A percentile compares a stretch with the other conserved stretches of the same genome.
Evolutionary conservation across 1,140 invertebrate genomes (phyloP).

Genomic region (Leptinotarsa lineolata): DNA sequence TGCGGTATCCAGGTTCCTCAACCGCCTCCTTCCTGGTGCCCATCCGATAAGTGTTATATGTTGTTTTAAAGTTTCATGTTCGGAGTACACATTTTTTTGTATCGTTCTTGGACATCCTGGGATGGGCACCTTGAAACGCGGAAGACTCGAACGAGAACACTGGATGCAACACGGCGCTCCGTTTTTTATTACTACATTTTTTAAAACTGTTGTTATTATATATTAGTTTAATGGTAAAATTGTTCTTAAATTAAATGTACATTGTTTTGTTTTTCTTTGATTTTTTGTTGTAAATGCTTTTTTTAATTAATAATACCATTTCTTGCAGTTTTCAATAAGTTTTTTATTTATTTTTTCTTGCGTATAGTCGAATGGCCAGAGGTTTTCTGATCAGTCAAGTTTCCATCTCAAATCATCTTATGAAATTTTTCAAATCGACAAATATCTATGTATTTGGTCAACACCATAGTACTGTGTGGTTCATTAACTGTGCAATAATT

Average conservation of each 20-base stretch:
- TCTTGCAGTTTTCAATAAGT: conserved; percentile 67
- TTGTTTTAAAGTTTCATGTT: conserved; percentile 47
- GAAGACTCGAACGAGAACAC: neutral
- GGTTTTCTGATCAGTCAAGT: neutral
- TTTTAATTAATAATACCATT: conserved; percentile 70
- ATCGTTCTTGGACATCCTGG: conserved; percentile 52
- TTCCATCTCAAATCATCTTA: neutral
- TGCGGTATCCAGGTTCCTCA: conserved; percentile 29
- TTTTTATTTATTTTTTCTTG: conserved; percentile 61
- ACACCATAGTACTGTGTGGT: neutral
- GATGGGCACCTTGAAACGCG: conserved; percentile 36
- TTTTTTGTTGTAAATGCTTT: conserved; percentile 72
- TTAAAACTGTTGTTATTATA: conserved; percentile 67
- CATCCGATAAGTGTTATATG: conserved; percentile 51
- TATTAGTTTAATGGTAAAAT: conserved; percentile 66
- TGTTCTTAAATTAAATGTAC: conserved; percentile 72
- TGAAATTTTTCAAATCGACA: no score
- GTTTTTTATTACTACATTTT: conserved; percentile 38
- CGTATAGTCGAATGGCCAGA: conserved; percentile 22
- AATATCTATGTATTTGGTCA: no score
- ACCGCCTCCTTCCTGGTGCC: conserved; percentile 34
- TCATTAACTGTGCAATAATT: neutral
- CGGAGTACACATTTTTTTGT: conserved; percentile 54
- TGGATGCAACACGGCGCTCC: conserved; percentile 29
- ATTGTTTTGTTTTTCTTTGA: conserved; percentile 70